Conservation (phyloP, 2,113 vertebrate species). For the Cinclus mexicanus region DNA sequence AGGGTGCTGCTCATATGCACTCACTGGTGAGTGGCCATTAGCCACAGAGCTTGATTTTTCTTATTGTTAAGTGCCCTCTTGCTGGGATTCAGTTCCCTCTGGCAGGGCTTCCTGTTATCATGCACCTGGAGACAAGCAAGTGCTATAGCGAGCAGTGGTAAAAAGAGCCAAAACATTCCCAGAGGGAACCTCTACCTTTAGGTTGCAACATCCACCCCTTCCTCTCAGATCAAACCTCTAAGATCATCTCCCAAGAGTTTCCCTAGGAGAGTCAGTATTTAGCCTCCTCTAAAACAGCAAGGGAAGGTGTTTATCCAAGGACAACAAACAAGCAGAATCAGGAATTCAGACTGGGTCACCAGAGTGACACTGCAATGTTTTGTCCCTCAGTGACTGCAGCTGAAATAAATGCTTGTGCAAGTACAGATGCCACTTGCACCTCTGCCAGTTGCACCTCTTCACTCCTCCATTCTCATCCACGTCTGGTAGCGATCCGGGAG, state of each 20-base stretch:
- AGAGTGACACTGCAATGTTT: background rate
- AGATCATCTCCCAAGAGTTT: background rate
- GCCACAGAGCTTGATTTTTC: background rate
- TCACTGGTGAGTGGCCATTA: background rate
- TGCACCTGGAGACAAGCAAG: background rate
- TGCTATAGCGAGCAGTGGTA: background rate
- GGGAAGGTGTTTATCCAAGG: background rate
- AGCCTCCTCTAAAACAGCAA: background rate
- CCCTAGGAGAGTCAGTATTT: background rate
- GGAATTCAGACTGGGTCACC: background rate
- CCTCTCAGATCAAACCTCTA: background rate
- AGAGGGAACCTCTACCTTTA: background rate
- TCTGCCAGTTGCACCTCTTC: constrained; percentile 3
- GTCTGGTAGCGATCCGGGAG: constrained; percentile 73
- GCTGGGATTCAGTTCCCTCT: background rate
- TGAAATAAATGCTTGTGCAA: background rate
- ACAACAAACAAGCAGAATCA: background rate
- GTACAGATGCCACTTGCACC: background rate
- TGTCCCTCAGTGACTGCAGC: background rate
- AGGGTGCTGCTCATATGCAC: background rate
- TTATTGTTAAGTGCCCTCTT: background rate
- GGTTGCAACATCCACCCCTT: background rate
- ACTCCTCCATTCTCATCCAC: constrained; percentile 18
- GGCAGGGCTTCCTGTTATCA: background rate
- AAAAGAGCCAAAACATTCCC: background rate